A percentile compares a stretch with the other conserved stretches of the same genome.
These are phyloP conservation scores for Lasioglossum leucozonium DNA, from an alignment of 2,888 invertebrate species.

Conservation along the genomic window DNA sequence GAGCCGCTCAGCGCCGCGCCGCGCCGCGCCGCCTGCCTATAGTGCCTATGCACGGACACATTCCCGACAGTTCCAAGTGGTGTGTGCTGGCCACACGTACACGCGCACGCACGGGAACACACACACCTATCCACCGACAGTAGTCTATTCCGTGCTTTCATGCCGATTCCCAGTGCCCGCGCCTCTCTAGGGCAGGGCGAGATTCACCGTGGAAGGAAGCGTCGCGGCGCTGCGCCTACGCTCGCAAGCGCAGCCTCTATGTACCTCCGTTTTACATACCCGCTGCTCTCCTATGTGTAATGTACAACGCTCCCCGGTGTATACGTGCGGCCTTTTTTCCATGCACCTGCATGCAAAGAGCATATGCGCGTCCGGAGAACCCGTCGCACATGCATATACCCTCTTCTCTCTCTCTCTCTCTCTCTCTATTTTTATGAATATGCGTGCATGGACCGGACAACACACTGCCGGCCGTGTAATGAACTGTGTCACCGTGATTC, in stretches of 20 bases:
- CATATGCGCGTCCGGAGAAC: not conserved
- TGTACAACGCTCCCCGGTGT: slow-evolving; percentile 3
- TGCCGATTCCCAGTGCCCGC: slow-evolving; percentile 58
- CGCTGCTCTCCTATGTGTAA: not conserved
- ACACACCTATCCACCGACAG: slow-evolving; percentile 24
- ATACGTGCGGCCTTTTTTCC: slow-evolving; percentile 9
- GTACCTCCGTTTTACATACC: not conserved
- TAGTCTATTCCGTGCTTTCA: slow-evolving; percentile 65
- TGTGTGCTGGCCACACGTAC: not conserved
- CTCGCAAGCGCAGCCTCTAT: slow-evolving; percentile 2
- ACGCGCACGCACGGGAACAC: not conserved
- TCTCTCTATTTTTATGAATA: not conserved
- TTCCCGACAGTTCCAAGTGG: not conserved
- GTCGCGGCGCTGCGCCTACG: slow-evolving; percentile 54
- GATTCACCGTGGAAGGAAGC: slow-evolving; percentile 71
- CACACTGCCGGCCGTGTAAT: slow-evolving; percentile 47
- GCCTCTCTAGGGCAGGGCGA: slow-evolving; percentile 66
- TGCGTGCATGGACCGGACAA: not conserved
- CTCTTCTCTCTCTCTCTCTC: not conserved
- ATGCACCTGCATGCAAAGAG: slow-evolving; percentile 24
- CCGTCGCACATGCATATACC: not conserved
- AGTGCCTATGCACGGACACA: not conserved
- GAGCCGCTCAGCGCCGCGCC: not conserved
- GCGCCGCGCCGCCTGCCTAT: too few relatives aligned
- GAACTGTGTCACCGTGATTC: slow-evolving; percentile 59